phyloP scores from a whole-genome alignment of 2,888 invertebrate genomes.

The Rhamnusium bicolor region DNA sequence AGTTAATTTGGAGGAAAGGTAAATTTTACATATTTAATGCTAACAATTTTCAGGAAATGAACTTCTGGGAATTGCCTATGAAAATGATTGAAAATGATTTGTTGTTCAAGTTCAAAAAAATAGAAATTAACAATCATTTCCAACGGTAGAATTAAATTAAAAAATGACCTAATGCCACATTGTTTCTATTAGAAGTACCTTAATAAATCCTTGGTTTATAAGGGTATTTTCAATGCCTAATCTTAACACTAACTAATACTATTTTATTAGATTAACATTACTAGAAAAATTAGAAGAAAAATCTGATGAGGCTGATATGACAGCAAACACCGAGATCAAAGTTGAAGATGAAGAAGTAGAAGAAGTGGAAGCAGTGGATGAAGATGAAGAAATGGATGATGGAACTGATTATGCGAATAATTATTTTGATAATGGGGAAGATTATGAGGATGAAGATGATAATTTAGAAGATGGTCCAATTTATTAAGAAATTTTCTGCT shows the following conservation, averaged over 20 bases:
- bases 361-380: slow-evolving; percentile 78
- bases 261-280: slow-evolving; percentile 63
- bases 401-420: slow-evolving; percentile 91
- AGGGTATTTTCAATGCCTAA: too few relatives aligned
- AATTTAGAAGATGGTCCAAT: slow-evolving; percentile 88
- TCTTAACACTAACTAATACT: too few relatives aligned
- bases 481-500: slow-evolving; percentile 72
- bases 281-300: slow-evolving; percentile 80
- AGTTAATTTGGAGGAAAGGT: slow-evolving; percentile 56
- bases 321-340: slow-evolving; percentile 72
- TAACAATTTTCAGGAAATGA: neutral
- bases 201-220: too few relatives aligned
- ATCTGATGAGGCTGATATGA: slow-evolving; percentile 66
- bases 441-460: slow-evolving; percentile 90
- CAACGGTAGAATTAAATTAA: too few relatives aligned
- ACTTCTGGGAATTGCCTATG: too few relatives aligned
- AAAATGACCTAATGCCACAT: too few relatives aligned
- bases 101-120: neutral
- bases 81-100: too few relatives aligned
- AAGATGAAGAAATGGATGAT: slow-evolving; percentile 89
- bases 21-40: slow-evolving; percentile 13
- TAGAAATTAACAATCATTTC: too few relatives aligned
- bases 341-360: slow-evolving; percentile 74
- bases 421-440: slow-evolving; percentile 91
- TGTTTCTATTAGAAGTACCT: too few relatives aligned